A percentile compares a stretch with the other conserved stretches of the same genome.
Conservation (phyloP, 2,888 invertebrate species). For the Clitarchus hookeri region DNA sequence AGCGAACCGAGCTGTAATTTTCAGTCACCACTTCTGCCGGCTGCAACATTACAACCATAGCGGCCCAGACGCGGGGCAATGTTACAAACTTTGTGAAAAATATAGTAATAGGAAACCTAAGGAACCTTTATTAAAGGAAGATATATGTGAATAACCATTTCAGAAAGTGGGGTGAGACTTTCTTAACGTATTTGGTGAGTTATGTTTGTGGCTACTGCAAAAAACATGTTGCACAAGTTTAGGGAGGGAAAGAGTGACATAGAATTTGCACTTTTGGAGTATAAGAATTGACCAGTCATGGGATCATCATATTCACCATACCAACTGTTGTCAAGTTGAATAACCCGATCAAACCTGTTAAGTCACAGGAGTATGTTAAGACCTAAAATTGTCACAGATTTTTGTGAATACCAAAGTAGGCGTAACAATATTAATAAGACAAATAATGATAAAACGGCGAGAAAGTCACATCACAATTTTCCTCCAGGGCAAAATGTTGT, state of each 20-base stretch:
- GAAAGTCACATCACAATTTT: too few relatives aligned
- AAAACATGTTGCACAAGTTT: neutral
- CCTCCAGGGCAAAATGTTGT: too few relatives aligned
- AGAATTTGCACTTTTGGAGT: neutral
- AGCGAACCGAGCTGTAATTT: too few relatives aligned
- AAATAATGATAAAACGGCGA: too few relatives aligned
- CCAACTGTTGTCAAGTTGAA: neutral
- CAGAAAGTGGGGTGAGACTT: too few relatives aligned
- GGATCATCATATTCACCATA: too few relatives aligned
- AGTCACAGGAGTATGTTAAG: neutral
- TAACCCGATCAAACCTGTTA: neutral
- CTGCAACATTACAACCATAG: too few relatives aligned
- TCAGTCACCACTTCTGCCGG: too few relatives aligned
- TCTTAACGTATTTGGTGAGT: neutral
- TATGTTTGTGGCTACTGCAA: neutral
- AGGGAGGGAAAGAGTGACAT: neutral
- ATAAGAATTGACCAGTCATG: neutral
- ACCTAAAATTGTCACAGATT: neutral
- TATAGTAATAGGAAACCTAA: neutral
- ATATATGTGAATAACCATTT: too few relatives aligned
- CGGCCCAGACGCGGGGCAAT: too few relatives aligned
- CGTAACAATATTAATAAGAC: too few relatives aligned
- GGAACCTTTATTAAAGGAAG: neutral
- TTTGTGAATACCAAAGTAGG: too few relatives aligned
- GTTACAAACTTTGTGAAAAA: neutral